A percentile compares a stretch with the other conserved stretches of the same genome.
phyloP scores from a whole-genome alignment of 1,140 invertebrate genomes.

The Rhopalosiphum maidis region DNA sequence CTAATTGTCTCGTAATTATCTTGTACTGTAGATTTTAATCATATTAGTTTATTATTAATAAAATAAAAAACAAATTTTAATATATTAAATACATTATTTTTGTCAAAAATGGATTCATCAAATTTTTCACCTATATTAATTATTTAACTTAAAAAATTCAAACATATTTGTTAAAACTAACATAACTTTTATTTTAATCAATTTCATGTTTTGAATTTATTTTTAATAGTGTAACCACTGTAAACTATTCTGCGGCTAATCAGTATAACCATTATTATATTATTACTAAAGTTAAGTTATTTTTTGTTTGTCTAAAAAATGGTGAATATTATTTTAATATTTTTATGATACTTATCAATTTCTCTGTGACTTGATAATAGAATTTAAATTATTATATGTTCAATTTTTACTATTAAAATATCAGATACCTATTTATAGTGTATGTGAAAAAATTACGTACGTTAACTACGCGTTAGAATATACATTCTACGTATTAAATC shows the following conservation, averaged over 20 bases:
- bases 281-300: not conserved
- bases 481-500: too few relatives aligned
- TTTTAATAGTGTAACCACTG: not conserved
- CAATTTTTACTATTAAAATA: not conserved
- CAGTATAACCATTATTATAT: not conserved
- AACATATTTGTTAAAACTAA: not conserved
- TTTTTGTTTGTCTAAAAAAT: not conserved
- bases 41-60: too few relatives aligned
- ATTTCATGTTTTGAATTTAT: not conserved
- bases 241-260: not conserved
- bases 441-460: not conserved
- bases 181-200: not conserved
- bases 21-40: too few relatives aligned
- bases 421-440: not conserved
- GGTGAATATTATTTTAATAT: not conserved
- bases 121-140: not conserved
- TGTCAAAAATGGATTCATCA: not conserved
- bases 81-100: not conserved
- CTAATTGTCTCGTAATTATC: not conserved
- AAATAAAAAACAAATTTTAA: not conserved
- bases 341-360: conserved; percentile 43
- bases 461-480: too few relatives aligned
- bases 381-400: not conserved
- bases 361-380: not conserved
- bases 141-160: not conserved